phyloP scores from a whole-genome alignment of 2,113 vertebrate species.

The Laticauda colubrina region DNA sequence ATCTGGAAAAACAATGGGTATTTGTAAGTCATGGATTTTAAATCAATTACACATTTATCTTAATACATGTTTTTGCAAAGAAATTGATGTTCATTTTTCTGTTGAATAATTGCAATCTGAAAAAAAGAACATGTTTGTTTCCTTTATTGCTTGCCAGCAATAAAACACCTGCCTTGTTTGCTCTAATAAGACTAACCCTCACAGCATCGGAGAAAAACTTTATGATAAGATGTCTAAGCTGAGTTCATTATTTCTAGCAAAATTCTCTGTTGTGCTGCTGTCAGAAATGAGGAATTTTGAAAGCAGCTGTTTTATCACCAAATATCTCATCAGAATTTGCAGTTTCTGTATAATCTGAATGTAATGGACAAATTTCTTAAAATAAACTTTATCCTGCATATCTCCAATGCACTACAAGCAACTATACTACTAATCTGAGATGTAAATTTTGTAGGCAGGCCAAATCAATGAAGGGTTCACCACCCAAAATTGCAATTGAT shows the following conservation, averaged over 20 bases:
- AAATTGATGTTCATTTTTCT: neutral
- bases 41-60: neutral
- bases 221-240: neutral
- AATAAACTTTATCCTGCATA: neutral
- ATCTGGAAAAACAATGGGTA: neutral
- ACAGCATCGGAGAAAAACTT: neutral
- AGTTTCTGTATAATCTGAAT: neutral
- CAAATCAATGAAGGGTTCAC: neutral
- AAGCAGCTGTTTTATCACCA: neutral
- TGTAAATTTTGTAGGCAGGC: neutral
- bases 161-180: neutral
- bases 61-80: neutral
- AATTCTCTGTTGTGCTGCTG: neutral
- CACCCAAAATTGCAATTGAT: neutral
- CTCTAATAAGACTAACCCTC: neutral
- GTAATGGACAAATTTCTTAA: neutral
- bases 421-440: no score
- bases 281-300: neutral
- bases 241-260: neutral
- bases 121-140: neutral
- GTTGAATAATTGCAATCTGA: neutral
- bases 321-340: neutral
- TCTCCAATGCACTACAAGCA: neutral
- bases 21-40: neutral
- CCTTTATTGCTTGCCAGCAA: neutral